Evolutionary conservation across 2,888 invertebrate species (phyloP), one percentile per base, ranked within the genome.

Genomic region (Hyposoter dolosus): DNA sequence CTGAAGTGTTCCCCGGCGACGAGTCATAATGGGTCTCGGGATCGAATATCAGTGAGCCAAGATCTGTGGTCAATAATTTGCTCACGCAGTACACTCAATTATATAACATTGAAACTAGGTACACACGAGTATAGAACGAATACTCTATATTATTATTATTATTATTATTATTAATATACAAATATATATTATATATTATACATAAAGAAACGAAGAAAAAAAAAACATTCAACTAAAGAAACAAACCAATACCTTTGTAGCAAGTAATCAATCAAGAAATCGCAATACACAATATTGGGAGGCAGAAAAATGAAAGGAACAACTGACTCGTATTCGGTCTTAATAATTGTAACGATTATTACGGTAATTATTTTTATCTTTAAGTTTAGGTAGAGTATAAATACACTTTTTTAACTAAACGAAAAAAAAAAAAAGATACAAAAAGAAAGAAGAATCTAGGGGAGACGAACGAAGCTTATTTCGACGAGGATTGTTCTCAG

Each of bases 381-480:
- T 90, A 88, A 91, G 88, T 90, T 89, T 89, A 89, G 88, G 85
- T 90, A 89, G 89, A 89, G 87, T 88, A 89, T 90, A 90, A 86
- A 88, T 90, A 90, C 89, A 87, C 90, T 90, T 89, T 91, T 87
- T 90, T 47, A 90, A 90, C 89, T 90, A 89, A 89, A 89, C 19
- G 28, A 86, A 85, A 81, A 87, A 85, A 80, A 80, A 74, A 83
- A 63, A 32, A 86, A 86, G 66, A 88, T 83, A 82, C 75, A 78
- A 81, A 23, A 60, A 28, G 56, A 28, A 12, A 23, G 50, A 72
- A 60, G 71, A 83, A 83, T 83, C 83, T 78, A 81, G 50, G 76
- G 81, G 60, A 56, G 66, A 83, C 32, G 60, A 65, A 65, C 12
- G 68, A 50, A 60, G 63, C 65, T 63, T 71, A 40, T 63, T 69